Conservation (phyloP, 2,888 invertebrate species). For the Cataglyphis altisquamis region DNA sequence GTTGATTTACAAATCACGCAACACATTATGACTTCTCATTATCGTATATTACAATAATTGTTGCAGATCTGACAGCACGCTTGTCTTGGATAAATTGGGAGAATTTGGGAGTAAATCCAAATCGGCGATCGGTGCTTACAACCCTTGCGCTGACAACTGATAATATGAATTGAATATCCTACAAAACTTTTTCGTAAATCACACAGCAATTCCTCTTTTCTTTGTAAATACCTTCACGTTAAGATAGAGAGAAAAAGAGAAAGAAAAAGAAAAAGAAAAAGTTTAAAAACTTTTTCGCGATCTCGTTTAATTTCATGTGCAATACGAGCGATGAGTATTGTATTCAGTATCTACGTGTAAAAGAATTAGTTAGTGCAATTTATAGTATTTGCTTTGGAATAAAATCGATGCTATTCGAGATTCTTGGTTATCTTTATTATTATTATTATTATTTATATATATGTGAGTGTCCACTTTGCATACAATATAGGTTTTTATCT, state of each 20-base stretch:
- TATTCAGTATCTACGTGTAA: conserved; percentile 75
- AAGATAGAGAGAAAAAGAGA: conserved; percentile 38
- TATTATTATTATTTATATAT: background rate
- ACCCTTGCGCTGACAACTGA: conserved; percentile 93
- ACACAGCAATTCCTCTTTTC: conserved; percentile 61
- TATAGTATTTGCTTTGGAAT: conserved; percentile 79
- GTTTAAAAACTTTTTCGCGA: conserved; percentile 61
- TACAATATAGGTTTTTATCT: no score
- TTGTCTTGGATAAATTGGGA: conserved; percentile 99
- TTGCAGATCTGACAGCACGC: conserved; percentile 96
- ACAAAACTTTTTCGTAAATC: conserved; percentile 6
- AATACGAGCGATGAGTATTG: conserved; percentile 78
- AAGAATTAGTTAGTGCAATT: conserved; percentile 75
- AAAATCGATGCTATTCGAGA: conserved; percentile 65
- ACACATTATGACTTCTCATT: background rate
- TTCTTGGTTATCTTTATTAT: background rate
- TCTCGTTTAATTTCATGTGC: conserved; percentile 79
- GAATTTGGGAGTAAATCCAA: conserved; percentile 97
- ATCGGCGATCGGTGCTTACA: conserved; percentile 93
- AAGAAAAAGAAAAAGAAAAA: conserved; percentile 3
- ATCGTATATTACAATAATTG: conserved; percentile 27
- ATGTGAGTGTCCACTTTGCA: no score
- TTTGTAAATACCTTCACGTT: conserved; percentile 78
- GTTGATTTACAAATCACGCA: background rate
- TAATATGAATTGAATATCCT: conserved; percentile 82